Evolutionary conservation across 1,140 invertebrate genomes (phyloP).

Genomic region (Zelostemma sp.): DNA sequence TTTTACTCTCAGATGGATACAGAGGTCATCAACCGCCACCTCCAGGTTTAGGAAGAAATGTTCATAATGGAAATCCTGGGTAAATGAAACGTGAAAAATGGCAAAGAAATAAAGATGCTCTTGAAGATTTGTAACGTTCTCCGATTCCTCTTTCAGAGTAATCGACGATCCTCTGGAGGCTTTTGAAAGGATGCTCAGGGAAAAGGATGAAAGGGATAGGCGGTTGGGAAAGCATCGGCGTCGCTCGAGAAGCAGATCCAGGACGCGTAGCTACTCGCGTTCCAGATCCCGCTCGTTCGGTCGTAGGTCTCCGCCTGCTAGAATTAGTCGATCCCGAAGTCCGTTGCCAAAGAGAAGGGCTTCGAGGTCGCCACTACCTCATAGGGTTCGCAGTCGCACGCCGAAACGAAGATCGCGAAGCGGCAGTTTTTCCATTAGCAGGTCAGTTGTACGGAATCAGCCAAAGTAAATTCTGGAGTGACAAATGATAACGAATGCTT

Average conservation of each 20-base stretch:
- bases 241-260: slow-evolving; percentile 65
- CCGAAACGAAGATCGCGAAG: slow-evolving; percentile 67
- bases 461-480: neutral
- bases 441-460: slow-evolving; percentile 42
- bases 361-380: slow-evolving; percentile 59
- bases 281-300: slow-evolving; percentile 68
- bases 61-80: slow-evolving; percentile 68
- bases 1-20: slow-evolving; percentile 54
- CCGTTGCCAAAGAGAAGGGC: slow-evolving; percentile 59
- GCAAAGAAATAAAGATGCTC: too few relatives aligned
- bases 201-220: slow-evolving; percentile 82
- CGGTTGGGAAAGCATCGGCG: slow-evolving; percentile 76
- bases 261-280: slow-evolving; percentile 71
- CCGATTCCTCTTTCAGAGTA: slow-evolving; percentile 67
- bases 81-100: slow-evolving; percentile 33
- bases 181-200: slow-evolving; percentile 86
- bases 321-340: slow-evolving; percentile 65
- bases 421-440: slow-evolving; percentile 71
- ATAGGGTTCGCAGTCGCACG: slow-evolving; percentile 66
- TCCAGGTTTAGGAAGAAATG: slow-evolving; percentile 61
- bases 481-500: too few relatives aligned
- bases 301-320: slow-evolving; percentile 56
- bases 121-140: too few relatives aligned
- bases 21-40: slow-evolving; percentile 65
- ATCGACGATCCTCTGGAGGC: slow-evolving; percentile 87